phyloP scores from a whole-genome alignment of 2,113 vertebrate genomes.

The Syngnathus floridae region DNA sequence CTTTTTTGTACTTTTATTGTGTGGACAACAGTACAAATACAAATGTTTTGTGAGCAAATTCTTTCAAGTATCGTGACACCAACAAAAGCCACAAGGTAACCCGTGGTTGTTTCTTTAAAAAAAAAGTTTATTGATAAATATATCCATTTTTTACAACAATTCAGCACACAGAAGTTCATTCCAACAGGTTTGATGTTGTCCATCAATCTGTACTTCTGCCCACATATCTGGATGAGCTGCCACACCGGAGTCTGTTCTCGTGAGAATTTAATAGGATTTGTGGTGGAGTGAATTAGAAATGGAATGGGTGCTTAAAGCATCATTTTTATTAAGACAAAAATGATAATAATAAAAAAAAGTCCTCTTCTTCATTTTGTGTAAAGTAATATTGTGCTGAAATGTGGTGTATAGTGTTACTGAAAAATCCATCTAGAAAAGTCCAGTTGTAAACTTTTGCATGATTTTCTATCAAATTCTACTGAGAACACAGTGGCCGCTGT shows the following conservation, averaged over 20 bases:
- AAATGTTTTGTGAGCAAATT: conserved; percentile 46
- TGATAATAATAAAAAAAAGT: not conserved
- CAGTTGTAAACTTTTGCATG: not conserved
- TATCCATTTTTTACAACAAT: conserved; percentile 70
- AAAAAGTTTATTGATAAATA: conserved; percentile 76
- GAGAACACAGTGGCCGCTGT: conserved; percentile 4
- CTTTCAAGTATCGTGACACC: conserved; percentile 23
- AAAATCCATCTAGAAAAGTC: not conserved
- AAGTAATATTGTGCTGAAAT: not conserved
- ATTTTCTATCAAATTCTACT: not conserved
- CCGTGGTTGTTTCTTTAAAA: conserved; percentile 44
- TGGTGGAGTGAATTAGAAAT: not conserved
- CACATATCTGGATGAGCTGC: conserved; percentile 29
- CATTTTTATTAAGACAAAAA: not conserved
- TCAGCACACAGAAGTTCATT: conserved; percentile 56
- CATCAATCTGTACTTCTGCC: conserved; percentile 31
- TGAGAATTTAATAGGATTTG: not conserved
- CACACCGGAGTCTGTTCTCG: not conserved
- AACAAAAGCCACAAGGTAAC: conserved; percentile 20
- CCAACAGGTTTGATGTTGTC: conserved; percentile 40
- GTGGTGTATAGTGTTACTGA: not conserved
- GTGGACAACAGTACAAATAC: conserved; percentile 59
- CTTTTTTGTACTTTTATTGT: conserved; percentile 59
- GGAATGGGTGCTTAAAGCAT: not conserved
- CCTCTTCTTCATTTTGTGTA: not conserved